Evolutionary conservation across 2,888 invertebrate species (phyloP).

Genomic region (Aethes cnicana): DNA sequence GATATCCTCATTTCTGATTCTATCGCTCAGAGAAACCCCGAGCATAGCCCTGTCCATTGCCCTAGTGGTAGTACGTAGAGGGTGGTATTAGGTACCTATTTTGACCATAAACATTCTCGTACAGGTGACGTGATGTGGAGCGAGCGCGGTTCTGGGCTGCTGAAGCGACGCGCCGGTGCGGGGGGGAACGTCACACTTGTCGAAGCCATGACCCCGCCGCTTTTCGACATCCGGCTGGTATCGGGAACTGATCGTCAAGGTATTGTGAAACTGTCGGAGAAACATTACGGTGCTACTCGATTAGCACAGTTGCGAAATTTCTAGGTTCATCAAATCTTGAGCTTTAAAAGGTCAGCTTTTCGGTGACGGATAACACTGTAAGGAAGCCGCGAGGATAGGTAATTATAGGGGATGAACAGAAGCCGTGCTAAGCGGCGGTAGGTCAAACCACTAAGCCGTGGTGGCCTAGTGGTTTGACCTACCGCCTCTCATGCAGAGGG

Average conservation of each 20-base stretch:
- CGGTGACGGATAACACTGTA: too few relatives aligned
- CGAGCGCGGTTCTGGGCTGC: conserved; percentile 85
- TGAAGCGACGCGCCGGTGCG: conserved; percentile 86
- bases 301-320: not conserved
- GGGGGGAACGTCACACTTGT: conserved; percentile 78
- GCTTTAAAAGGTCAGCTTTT: too few relatives aligned
- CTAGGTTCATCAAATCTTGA: too few relatives aligned
- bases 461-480: too few relatives aligned
- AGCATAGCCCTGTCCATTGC: not conserved
- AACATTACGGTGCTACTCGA: not conserved
- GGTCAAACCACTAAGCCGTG: too few relatives aligned
- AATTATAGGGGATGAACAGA: too few relatives aligned
- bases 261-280: not conserved
- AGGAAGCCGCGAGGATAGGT: too few relatives aligned
- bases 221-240: conserved; percentile 86
- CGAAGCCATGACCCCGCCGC: conserved; percentile 83
- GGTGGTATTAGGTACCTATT: not conserved
- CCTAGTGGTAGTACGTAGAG: not conserved
- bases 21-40: too few relatives aligned
- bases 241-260: conserved; percentile 80
- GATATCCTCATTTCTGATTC: too few relatives aligned
- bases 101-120: not conserved
- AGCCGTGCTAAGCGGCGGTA: too few relatives aligned
- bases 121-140: conserved; percentile 85
- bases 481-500: too few relatives aligned